A percentile compares a stretch with the other conserved stretches of the same genome.
Evolutionary conservation across 1,140 invertebrate species (phyloP).

Genomic region (Akabosia matsudoensis): DNA sequence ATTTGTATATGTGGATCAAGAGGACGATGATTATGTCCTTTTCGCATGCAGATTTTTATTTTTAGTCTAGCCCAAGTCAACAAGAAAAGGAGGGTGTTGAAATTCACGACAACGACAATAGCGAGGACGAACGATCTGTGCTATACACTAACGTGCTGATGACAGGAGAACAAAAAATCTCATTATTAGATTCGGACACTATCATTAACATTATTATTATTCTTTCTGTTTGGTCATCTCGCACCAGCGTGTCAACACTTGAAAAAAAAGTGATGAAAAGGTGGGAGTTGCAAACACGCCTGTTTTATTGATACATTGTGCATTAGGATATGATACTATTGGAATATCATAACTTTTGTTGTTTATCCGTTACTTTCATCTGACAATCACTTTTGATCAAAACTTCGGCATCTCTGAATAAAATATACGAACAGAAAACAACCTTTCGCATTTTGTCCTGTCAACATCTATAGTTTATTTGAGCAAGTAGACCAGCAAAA

Average conservation of each 20-base stretch:
- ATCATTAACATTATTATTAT: background rate
- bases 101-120: slow-evolving; percentile 13
- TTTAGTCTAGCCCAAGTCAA: background rate
- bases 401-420: no score
- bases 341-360: background rate
- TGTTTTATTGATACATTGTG: background rate
- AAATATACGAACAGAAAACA: no score
- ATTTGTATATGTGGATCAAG: no score
- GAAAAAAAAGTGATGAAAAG: background rate
- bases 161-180: background rate
- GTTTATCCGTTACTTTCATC: background rate
- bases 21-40: background rate
- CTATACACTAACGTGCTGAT: background rate
- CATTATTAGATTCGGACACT: no score
- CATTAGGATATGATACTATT: no score
- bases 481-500: no score
- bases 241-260: background rate
- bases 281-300: background rate
- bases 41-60: background rate
- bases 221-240: background rate
- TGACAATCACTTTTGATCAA: background rate
- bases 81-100: slow-evolving; percentile 1
- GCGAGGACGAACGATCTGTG: background rate
- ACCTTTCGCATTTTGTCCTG: no score
- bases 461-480: no score